phyloP scores from a whole-genome alignment of 2,797 vertebrate species.

The Aselliscus stoliczkanus region DNA sequence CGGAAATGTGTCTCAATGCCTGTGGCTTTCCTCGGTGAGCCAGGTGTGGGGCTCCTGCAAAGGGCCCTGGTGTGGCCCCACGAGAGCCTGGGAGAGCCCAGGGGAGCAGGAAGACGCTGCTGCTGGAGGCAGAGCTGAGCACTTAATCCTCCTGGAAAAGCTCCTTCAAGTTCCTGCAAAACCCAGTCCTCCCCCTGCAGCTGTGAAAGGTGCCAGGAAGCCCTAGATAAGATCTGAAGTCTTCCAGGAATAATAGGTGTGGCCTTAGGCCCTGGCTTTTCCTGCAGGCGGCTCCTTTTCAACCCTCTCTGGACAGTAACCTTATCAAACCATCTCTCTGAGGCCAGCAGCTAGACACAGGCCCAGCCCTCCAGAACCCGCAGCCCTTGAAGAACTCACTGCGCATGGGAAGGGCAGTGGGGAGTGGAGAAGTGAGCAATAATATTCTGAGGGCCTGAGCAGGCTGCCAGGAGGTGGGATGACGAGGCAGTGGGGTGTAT shows the following conservation, averaged over 20 bases:
- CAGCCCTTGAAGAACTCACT: not conserved
- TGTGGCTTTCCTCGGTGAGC: not conserved
- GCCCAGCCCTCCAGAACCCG: not conserved
- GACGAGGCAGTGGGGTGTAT: not conserved
- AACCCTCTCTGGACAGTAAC: not conserved
- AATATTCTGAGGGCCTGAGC: not conserved
- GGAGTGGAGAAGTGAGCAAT: not conserved
- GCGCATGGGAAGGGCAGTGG: not conserved
- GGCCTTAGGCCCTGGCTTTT: not conserved
- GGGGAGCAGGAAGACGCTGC: not conserved
- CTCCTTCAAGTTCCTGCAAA: not conserved
- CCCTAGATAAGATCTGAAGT: conserved; percentile 23
- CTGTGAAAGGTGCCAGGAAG: not conserved
- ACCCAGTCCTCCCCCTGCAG: not conserved
- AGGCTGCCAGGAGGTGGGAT: not conserved
- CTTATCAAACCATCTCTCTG: not conserved
- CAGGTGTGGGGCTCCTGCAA: not conserved
- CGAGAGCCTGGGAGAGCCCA: not conserved
- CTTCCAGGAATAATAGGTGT: not conserved
- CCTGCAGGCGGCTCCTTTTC: not conserved
- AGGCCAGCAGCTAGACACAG: not conserved
- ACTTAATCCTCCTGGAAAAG: not conserved
- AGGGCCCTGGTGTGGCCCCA: rapidly evolving
- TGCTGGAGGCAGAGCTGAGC: rapidly evolving
- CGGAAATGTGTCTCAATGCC: not conserved